These are phyloP conservation scores for Xanthia togata DNA, from an alignment of 2,888 invertebrate genomes.

Conservation along the genomic window DNA sequence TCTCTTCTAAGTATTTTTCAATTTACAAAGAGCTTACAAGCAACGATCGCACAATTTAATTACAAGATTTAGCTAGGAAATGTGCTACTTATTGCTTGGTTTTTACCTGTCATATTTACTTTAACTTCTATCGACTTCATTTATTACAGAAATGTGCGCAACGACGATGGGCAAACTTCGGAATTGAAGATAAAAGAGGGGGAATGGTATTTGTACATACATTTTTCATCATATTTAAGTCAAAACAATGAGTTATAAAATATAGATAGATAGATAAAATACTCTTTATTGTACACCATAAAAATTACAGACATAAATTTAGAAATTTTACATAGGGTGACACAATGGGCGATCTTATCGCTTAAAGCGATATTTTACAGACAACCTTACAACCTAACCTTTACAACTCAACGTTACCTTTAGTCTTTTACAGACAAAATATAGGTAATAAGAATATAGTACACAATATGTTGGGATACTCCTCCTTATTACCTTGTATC, in stretches of 20 bases:
- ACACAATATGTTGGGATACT: background rate
- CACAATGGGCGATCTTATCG: too few species aligned
- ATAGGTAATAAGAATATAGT: background rate
- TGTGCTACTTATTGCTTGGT: background rate
- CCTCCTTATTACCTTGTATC: background rate
- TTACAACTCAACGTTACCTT: too few species aligned
- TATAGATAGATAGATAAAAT: too few species aligned
- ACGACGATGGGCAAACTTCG: constrained; percentile 24
- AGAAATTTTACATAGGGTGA: too few species aligned
- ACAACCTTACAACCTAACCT: too few species aligned
- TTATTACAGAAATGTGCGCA: constrained; percentile 30
- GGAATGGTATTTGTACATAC: constrained; percentile 33
- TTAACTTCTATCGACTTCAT: constrained; percentile 31
- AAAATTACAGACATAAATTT: too few species aligned
- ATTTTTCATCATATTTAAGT: background rate
- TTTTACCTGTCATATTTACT: constrained; percentile 8
- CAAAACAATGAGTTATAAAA: background rate
- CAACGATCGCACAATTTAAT: background rate
- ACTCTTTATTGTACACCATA: too few species aligned
- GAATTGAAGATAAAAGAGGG: constrained; percentile 22
- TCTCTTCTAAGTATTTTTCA: background rate
- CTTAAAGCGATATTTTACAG: too few species aligned
- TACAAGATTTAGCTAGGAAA: background rate
- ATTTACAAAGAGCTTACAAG: background rate
- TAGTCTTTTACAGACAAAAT: too few species aligned